Conservation (phyloP, 2,113 vertebrate genomes). For the Phylloscopus trochilus region DNA sequence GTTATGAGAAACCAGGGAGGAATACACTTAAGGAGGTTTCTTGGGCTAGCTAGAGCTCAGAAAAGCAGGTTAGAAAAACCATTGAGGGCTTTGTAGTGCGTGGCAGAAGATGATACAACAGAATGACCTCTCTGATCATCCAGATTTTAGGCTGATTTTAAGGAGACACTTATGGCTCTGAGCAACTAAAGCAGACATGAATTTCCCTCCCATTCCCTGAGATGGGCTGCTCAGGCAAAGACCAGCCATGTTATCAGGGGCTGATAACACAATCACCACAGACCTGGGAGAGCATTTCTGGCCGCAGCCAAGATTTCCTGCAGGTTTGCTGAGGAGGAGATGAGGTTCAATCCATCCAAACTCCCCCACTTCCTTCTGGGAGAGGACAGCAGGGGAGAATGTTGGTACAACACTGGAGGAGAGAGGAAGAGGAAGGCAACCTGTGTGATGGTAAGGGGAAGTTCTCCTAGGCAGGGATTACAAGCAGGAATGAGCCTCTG, state of each 20-base stretch:
- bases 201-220: neutral
- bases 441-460: neutral
- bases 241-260: neutral
- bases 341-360: neutral
- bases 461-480: neutral
- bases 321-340: neutral
- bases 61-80: neutral
- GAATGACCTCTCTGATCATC: neutral
- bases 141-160: neutral
- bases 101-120: neutral
- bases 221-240: neutral
- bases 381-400: neutral
- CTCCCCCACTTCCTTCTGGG: neutral
- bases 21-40: neutral
- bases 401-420: neutral
- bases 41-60: neutral
- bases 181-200: neutral
- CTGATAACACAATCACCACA: neutral
- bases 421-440: neutral
- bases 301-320: neutral
- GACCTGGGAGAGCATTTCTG: neutral
- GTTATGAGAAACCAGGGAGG: neutral
- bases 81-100: neutral
- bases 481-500: neutral
- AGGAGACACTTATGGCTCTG: neutral